A percentile compares a stretch with the other conserved stretches of the same genome.
Conservation (phyloP, 2,888 invertebrate genomes). For the Drosophila greeni region DNA sequence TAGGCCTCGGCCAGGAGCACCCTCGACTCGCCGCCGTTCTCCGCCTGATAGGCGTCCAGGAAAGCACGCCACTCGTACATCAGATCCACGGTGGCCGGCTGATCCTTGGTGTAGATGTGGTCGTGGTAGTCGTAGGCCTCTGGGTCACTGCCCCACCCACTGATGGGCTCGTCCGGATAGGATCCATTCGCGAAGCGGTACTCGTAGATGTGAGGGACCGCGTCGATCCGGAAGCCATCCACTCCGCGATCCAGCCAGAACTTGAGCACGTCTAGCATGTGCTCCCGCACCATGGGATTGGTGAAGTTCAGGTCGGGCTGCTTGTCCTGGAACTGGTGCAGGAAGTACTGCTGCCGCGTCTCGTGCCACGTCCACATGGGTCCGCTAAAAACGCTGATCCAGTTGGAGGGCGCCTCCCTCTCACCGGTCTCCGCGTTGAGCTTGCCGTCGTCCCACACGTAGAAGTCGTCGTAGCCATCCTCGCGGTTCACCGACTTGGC, state of each 20-base stretch:
- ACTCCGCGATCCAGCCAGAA: conserved; percentile 88
- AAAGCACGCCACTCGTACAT: conserved; percentile 81
- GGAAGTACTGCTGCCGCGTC: conserved; percentile 83
- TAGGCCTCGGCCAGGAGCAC: conserved; percentile 84
- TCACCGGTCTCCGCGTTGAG: conserved; percentile 52
- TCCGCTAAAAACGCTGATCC: conserved; percentile 81
- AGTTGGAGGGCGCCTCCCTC: conserved; percentile 67
- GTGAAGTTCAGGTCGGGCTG: conserved; percentile 91
- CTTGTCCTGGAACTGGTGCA: conserved; percentile 82
- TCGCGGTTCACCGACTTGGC: conserved; percentile 83
- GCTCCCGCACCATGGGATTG: conserved; percentile 83
- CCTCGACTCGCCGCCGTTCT: conserved; percentile 75
- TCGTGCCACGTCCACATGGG: conserved; percentile 85
- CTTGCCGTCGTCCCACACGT: conserved; percentile 86
- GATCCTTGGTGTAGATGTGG: conserved; percentile 83
- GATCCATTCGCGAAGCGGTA: conserved; percentile 66
- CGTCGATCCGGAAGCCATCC: conserved; percentile 87
- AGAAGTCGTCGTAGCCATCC: conserved; percentile 85
- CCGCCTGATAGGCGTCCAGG: conserved; percentile 78
- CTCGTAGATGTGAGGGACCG: conserved; percentile 82
- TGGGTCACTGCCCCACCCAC: conserved; percentile 79
- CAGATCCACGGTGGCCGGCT: conserved; percentile 81
- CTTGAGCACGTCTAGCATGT: conserved; percentile 82
- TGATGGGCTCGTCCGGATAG: conserved; percentile 80
- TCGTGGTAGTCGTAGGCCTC: conserved; percentile 81